These are phyloP conservation scores for Ptilonorhynchus violaceus DNA, from an alignment of 2,113 vertebrate species.

Conservation along the genomic window DNA sequence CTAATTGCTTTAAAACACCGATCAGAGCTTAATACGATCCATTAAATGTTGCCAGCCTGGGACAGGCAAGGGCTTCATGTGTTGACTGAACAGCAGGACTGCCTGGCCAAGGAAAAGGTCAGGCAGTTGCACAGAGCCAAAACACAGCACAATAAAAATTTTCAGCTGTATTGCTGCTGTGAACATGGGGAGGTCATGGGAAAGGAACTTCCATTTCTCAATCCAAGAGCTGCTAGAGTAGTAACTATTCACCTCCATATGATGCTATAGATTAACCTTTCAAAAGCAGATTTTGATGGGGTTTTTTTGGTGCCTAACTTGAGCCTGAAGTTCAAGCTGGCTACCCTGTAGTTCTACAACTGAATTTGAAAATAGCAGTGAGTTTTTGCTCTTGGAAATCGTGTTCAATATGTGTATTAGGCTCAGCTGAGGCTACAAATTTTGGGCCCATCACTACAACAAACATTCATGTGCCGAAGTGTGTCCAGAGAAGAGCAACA, in stretches of 20 bases:
- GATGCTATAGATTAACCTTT: not conserved
- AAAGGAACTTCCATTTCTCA: not conserved
- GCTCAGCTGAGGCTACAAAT: not conserved
- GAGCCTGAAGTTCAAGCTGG: not conserved
- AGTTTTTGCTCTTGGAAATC: not conserved
- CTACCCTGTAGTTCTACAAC: not conserved
- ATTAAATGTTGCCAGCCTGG: not conserved
- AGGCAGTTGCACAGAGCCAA: not conserved
- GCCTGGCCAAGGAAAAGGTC: slow-evolving; percentile 33
- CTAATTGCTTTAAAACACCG: slow-evolving; percentile 20
- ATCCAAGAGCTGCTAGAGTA: not conserved
- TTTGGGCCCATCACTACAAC: not conserved
- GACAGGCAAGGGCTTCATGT: not conserved
- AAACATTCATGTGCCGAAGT: not conserved
- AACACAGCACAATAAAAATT: not conserved
- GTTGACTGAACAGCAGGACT: not conserved
- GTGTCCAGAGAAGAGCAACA: not conserved
- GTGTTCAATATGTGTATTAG: not conserved
- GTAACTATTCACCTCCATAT: not conserved
- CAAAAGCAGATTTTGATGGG: not conserved
- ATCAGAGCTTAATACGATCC: not conserved
- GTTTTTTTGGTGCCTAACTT: not conserved
- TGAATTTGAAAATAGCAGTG: not conserved
- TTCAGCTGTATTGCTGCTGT: not conserved
- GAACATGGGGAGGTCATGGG: not conserved